A percentile compares a stretch with the other conserved stretches of the same genome.
Evolutionary conservation across 1,140 invertebrate species (phyloP).

Genomic region (Nymphalis io): DNA sequence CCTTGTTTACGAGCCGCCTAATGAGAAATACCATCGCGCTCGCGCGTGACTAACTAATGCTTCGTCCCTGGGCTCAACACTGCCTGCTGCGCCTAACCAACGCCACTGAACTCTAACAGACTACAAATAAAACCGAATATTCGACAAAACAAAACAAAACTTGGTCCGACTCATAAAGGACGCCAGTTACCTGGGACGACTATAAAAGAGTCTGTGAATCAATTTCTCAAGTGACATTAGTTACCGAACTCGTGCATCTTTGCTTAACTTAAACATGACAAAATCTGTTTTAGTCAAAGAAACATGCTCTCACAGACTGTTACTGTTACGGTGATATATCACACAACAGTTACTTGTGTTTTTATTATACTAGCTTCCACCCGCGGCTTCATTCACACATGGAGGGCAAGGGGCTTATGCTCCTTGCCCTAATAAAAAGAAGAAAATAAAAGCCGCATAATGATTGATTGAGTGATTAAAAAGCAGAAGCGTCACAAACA

Average conservation of each 20-base stretch:
- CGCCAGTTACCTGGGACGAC: constrained; percentile 28
- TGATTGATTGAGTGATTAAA: no score
- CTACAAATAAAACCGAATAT: constrained; percentile 25
- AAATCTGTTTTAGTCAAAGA: constrained; percentile 35
- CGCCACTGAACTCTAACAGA: constrained; percentile 16
- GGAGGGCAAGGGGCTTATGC: no score
- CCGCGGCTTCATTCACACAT: no score
- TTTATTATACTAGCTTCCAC: neutral
- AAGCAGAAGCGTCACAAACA: no score
- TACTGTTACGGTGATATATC: constrained; percentile 18
- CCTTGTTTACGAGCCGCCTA: constrained; percentile 71
- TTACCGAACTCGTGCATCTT: constrained; percentile 40
- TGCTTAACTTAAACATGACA: constrained; percentile 31
- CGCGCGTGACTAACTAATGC: constrained; percentile 66
- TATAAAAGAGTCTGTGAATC: constrained; percentile 39
- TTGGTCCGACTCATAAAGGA: constrained; percentile 22
- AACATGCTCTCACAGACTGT: constrained; percentile 15
- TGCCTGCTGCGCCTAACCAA: constrained; percentile 25
- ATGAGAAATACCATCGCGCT: constrained; percentile 70
- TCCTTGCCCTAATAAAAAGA: no score
- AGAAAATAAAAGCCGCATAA: no score
- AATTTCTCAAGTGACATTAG: constrained; percentile 41
- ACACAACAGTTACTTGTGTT: neutral
- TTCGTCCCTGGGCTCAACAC: constrained; percentile 43
- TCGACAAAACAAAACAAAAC: no score